Base-by-base conservation (phyloP, 2,113 vertebrate species). In the Uropsilus gracilis region DNA sequence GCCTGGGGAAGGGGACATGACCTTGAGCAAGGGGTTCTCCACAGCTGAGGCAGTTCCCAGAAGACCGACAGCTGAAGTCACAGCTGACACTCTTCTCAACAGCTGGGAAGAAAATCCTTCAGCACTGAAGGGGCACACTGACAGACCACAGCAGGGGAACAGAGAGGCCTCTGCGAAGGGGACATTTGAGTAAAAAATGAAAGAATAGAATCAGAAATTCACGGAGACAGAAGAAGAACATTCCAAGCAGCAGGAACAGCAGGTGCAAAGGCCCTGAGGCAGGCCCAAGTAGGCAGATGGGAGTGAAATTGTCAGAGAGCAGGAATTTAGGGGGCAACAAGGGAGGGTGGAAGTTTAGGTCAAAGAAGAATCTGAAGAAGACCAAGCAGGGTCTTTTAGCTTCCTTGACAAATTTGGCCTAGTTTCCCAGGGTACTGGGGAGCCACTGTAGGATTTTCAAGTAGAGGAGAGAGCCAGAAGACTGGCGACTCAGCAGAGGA, bases 21-120 rank as follows among this genome's bases (percentile, higher is more conserved):
- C 89, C 86, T 92, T 68, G 71, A 92, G 71, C 30, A 0, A 95
- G 68, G 82, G 85, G 59, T 30, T 81, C 82, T 32, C 17, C 44
- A 76, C 48, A 44, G 88, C 93, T 78, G 82, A 68, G 82, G 93
- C 91, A 22, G 64, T 86, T 91, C 90, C 95, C 93, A 87, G 72
- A 87, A 30, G n/a, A 34, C 59, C 16, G 80, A 94, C 95, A 96
- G 96, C 97, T 97, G 97, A 84, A 8, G 55, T 24, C 90, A 46
- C 96, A 97, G 95, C 95, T 97, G 97, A 83, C 24, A 3, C 11
- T 30, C 39, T 82, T 81, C 59, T 30, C 42, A 34, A 50, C 97
- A 97, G 96, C 96, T 96, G 94, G 94, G 59, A 42, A 78, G 11
- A 28, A 86, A 77, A 57, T 82, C 87, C 86, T 78, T 39, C 61